phyloP scores from a whole-genome alignment of 2,888 invertebrate species.

The Odontomyia ornata region DNA sequence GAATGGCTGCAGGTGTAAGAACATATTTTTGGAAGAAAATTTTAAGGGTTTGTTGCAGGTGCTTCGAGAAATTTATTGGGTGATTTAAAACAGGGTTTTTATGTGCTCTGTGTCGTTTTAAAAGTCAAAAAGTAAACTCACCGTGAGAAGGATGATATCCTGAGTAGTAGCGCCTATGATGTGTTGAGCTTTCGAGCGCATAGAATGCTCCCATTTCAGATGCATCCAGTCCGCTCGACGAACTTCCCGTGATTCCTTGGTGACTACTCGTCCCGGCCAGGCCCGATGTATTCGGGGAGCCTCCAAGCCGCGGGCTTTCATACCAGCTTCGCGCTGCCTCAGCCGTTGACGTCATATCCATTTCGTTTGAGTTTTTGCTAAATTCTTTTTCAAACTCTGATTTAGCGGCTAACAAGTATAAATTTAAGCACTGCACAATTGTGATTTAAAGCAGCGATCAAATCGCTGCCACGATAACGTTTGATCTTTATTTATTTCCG shows the following conservation, averaged over 20 bases:
- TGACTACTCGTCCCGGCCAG: slow-evolving; percentile 57
- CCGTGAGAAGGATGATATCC: slow-evolving; percentile 61
- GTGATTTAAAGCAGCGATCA: background rate
- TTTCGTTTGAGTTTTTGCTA: slow-evolving; percentile 49
- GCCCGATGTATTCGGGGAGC: slow-evolving; percentile 63
- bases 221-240: slow-evolving; percentile 59
- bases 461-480: background rate
- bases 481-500: background rate
- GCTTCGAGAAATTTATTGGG: no score
- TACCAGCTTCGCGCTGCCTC: slow-evolving; percentile 66
- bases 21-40: no score
- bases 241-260: slow-evolving; percentile 52
- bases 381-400: background rate
- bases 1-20: no score
- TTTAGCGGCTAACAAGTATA: background rate
- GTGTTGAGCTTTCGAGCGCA: slow-evolving; percentile 63
- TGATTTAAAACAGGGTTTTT: background rate
- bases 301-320: slow-evolving; percentile 64
- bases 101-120: background rate
- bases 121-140: slow-evolving; percentile 54
- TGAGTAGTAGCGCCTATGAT: slow-evolving; percentile 64
- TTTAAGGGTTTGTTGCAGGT: no score
- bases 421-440: background rate
- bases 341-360: slow-evolving; percentile 66
- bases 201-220: slow-evolving; percentile 65